Percentiles rank a stretch among this genome's conserved stretches.
Conservation (phyloP, 2,113 vertebrate species). For the Suricata suricatta region DNA sequence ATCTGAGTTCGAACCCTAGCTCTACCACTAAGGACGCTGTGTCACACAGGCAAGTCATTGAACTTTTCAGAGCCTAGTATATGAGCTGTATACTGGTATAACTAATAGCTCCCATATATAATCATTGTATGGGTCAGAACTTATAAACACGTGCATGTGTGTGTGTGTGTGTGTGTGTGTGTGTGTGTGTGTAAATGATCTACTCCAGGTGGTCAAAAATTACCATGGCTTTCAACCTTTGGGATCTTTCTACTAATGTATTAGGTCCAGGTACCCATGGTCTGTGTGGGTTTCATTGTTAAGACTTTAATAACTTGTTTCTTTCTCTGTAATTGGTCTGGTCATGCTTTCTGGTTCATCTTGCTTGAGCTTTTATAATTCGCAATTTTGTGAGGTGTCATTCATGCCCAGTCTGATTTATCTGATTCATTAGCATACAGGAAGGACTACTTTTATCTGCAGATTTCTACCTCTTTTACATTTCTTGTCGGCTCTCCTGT, state of each 20-base stretch:
- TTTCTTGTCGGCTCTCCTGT: neutral
- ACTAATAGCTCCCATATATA: neutral
- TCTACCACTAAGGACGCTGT: neutral
- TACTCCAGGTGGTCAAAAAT: neutral
- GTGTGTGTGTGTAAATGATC: neutral
- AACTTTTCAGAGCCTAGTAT: neutral
- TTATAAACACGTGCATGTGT: neutral
- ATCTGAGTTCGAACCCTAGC: neutral
- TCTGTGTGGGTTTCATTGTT: neutral
- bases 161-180: neutral
- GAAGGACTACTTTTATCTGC: neutral
- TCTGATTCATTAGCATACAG: slow-evolving; percentile 30
- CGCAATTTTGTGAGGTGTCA: neutral
- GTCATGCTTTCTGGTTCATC: slow-evolving; percentile 39
- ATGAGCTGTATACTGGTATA: neutral
- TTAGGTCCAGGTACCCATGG: neutral
- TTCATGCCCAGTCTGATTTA: slow-evolving; percentile 23
- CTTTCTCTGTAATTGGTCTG: slow-evolving; percentile 10
- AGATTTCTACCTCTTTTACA: slow-evolving; percentile 39
- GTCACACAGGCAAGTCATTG: neutral
- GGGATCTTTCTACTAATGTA: neutral
- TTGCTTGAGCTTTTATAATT: slow-evolving; percentile 9
- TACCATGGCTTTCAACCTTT: neutral
- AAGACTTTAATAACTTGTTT: slow-evolving; percentile 30
- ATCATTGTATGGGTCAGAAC: neutral